These are phyloP conservation scores for Hoplodrina blanda DNA, from an alignment of 2,888 invertebrate species.

Conservation along the genomic window DNA sequence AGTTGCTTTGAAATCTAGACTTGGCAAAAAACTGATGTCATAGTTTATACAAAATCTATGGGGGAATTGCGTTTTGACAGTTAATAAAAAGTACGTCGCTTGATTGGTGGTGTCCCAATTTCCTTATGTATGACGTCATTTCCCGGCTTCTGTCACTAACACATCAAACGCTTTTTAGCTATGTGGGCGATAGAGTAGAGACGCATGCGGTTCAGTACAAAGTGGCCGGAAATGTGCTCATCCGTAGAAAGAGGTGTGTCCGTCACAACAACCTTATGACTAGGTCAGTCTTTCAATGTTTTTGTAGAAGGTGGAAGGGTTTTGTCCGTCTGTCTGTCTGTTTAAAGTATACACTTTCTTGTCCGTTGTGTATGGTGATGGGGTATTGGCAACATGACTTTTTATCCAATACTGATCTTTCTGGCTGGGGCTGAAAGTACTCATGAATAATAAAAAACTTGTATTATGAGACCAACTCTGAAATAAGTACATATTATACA, in stretches of 20 bases:
- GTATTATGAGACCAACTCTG: too few species aligned
- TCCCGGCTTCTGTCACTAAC: conserved; percentile 57
- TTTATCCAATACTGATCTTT: too few species aligned
- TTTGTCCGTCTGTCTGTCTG: conserved; percentile 39
- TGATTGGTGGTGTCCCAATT: too few species aligned
- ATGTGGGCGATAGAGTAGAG: conserved; percentile 87
- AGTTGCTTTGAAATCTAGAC: too few species aligned
- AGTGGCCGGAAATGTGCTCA: conserved; percentile 83
- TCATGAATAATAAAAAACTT: neutral
- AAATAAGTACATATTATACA: too few species aligned
- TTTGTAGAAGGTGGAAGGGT: conserved; percentile 63
- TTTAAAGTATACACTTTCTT: conserved; percentile 27
- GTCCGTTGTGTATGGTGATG: conserved; percentile 45
- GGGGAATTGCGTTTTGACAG: too few species aligned
- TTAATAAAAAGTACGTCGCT: too few species aligned
- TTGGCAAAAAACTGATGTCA: too few species aligned
- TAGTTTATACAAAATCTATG: too few species aligned
- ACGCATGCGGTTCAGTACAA: conserved; percentile 86
- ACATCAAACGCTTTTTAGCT: conserved; percentile 81
- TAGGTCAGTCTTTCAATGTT: conserved; percentile 80
- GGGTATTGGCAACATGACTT: neutral
- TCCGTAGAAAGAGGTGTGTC: conserved; percentile 84
- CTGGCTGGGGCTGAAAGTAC: neutral
- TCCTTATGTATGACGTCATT: conserved; percentile 1
- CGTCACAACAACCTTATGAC: conserved; percentile 88